Conservation (phyloP, 2,888 invertebrate species). For the Glaucopsyche alexis region DNA sequence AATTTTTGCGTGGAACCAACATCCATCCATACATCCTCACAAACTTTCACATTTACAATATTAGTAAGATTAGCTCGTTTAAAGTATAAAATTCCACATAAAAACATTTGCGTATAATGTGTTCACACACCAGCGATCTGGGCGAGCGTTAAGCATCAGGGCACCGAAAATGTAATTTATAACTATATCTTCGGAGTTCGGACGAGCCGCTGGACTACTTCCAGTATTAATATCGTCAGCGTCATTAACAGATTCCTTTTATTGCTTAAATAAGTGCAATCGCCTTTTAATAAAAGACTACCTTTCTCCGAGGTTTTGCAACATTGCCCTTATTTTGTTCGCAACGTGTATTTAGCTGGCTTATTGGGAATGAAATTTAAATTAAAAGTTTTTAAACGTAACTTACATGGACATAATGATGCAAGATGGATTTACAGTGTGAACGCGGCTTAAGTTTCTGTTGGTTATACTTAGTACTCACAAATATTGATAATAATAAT, state of each 20-base stretch:
- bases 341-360: constrained; percentile 26
- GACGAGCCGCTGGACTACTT: constrained; percentile 59
- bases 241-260: constrained; percentile 79
- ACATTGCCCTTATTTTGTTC: constrained; percentile 63
- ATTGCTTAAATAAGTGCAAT: constrained; percentile 76
- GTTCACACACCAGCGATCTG: not conserved
- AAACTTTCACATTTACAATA: too few relatives aligned
- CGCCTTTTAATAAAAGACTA: constrained; percentile 62
- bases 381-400: constrained; percentile 17
- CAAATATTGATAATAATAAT: too few relatives aligned
- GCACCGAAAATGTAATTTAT: constrained; percentile 72
- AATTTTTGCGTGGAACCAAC: too few relatives aligned
- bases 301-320: constrained; percentile 76
- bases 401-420: constrained; percentile 17
- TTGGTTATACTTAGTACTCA: not conserved
- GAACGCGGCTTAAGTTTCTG: not conserved
- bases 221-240: constrained; percentile 75
- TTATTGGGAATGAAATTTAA: constrained; percentile 20
- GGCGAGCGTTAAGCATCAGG: constrained; percentile 29
- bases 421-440: constrained; percentile 13
- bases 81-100: too few relatives aligned
- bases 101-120: not conserved
- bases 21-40: too few relatives aligned
- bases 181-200: constrained; percentile 69
- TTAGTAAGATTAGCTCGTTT: too few relatives aligned